Evolutionary conservation across 2,113 vertebrate genomes (phyloP), one percentile per base, ranked within the genome.

Genomic region (Synchiropus splendidus): DNA sequence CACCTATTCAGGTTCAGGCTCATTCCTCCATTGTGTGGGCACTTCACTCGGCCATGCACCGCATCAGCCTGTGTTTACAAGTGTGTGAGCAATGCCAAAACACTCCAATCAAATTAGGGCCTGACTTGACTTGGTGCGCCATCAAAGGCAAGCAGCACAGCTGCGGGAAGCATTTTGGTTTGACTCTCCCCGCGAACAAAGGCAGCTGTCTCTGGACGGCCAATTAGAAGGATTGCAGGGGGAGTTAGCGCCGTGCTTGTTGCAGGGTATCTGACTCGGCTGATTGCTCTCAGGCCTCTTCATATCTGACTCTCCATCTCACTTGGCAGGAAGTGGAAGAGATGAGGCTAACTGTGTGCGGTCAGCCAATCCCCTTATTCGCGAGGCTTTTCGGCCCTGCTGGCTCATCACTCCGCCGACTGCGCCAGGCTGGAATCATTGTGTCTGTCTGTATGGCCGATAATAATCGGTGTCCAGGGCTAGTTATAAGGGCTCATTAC

Each of bases 331-430:
- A 53, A 36, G 39, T 35, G 51, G 49, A 48, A 42, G 45, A 45
- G 52, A 54, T 51, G 41, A 61, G 51, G 59, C 56, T 57, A 74
- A 70, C 61, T 61, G 50, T 48, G 41, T 53, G 45, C 31, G 64
- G 70, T 54, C 70, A 79, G 69, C 65, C 68, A 68, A 74, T 75
- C 38, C 58, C 64, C 52, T 53, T 44, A 52, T 78, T 75, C 75
- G 67, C 48, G 67, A 64, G 53, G 43, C 51, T 70, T 45, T 27
- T 72, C 73, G 72, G 66, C 65, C 55, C 36, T 39, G 37, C 31
- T 62, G 58, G 61, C 52, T 31, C 44, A 27, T 40, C 18, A 9
- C 48, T 46, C 42, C 55, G 66, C 60, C 71, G 66, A 59, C 55
- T 58, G 54, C 67, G 69, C 70, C 78, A 67, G 70, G 41, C 55